phyloP scores from a whole-genome alignment of 2,113 vertebrate genomes.

The Pardalotus punctatus region DNA sequence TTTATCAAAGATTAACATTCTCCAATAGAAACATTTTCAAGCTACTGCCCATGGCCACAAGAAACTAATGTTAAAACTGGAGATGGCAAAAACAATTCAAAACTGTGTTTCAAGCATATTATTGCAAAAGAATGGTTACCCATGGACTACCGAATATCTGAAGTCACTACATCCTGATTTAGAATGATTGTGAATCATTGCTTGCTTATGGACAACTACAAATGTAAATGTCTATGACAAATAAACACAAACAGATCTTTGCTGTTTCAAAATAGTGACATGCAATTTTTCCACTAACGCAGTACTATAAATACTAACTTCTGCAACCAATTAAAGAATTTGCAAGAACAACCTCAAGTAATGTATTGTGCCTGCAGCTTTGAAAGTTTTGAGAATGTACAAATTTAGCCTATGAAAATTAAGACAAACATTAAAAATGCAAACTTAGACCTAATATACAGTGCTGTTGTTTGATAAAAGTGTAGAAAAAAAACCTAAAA shows the following conservation, averaged over 20 bases:
- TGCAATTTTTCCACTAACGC: background rate
- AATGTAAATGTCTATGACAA: background rate
- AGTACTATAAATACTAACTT: background rate
- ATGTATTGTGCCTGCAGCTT: background rate
- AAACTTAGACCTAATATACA: background rate
- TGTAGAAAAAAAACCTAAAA: background rate
- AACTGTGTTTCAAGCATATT: background rate
- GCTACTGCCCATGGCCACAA: background rate
- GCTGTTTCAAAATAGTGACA: background rate
- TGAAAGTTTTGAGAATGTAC: background rate
- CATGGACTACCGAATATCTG: background rate
- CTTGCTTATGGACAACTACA: background rate
- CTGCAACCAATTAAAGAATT: slow-evolving; percentile 7
- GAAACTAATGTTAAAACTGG: background rate
- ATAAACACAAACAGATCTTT: background rate
- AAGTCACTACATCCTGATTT: background rate
- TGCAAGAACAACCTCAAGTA: background rate
- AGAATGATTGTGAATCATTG: background rate
- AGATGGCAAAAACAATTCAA: background rate
- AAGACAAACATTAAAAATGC: background rate
- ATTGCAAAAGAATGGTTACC: background rate
- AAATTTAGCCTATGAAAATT: background rate
- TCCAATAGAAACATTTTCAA: background rate
- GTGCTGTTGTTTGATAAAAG: background rate
- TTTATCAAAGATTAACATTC: background rate